Percentiles rank a stretch among this genome's conserved stretches.
These are phyloP conservation scores for Carterocephalus palaemon DNA, from an alignment of 2,888 invertebrate genomes.

Conservation along the genomic window DNA sequence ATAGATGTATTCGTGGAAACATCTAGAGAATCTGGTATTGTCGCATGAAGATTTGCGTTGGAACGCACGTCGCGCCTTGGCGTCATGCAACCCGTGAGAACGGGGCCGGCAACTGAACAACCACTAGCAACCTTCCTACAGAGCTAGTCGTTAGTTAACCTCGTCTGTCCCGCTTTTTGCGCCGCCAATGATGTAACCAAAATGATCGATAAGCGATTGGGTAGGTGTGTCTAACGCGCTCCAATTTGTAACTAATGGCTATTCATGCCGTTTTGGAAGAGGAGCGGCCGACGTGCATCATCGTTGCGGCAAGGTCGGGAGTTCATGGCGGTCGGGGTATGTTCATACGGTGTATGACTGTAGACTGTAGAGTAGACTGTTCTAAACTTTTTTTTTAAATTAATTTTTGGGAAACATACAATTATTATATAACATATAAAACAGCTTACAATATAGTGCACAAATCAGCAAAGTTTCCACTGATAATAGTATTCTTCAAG, in stretches of 20 bases:
- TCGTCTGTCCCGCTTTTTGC: slow-evolving; percentile 27
- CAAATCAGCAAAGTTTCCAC: too few relatives aligned
- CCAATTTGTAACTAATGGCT: slow-evolving; percentile 25
- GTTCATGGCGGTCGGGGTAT: slow-evolving; percentile 12
- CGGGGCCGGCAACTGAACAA: slow-evolving; percentile 14
- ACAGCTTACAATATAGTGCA: too few relatives aligned
- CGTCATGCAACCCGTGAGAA: slow-evolving; percentile 20
- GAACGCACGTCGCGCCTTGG: slow-evolving; percentile 7
- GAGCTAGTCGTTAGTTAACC: slow-evolving; percentile 23
- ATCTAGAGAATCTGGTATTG: neutral
- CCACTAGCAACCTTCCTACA: neutral
- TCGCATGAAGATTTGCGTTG: slow-evolving; percentile 4
- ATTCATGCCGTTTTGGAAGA: slow-evolving; percentile 20
- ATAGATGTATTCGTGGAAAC: neutral
- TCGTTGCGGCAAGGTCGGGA: slow-evolving; percentile 12
- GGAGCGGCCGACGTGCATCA: slow-evolving; percentile 20
- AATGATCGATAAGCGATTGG: slow-evolving; percentile 23
- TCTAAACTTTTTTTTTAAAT: too few relatives aligned
- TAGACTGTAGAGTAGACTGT: too few relatives aligned
- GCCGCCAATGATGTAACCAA: slow-evolving; percentile 27
- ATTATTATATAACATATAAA: too few relatives aligned
- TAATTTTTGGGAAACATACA: too few relatives aligned
- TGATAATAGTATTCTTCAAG: too few relatives aligned
- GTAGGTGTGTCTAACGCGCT: slow-evolving; percentile 25
- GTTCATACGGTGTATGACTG: neutral